A percentile compares a stretch with the other conserved stretches of the same genome.
These are phyloP conservation scores for Anisognathus igniventris DNA, from an alignment of 2,797 vertebrate species.

Conservation along the genomic window DNA sequence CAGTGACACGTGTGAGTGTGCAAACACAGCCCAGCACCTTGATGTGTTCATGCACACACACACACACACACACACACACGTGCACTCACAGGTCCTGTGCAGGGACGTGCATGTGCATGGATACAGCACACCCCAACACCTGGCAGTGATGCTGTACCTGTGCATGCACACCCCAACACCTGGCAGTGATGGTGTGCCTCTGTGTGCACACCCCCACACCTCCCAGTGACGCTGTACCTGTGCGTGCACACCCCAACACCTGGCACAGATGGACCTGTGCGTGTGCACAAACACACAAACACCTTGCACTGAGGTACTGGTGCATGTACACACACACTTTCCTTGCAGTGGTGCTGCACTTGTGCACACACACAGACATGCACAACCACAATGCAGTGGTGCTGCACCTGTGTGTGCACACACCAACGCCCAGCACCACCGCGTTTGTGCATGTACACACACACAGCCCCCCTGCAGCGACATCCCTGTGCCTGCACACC, in stretches of 20 bases:
- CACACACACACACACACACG: neutral
- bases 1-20: fast-evolving
- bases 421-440: fast-evolving
- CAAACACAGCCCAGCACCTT: neutral
- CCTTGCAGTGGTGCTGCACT: neutral
- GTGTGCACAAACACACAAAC: neutral
- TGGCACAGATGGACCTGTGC: too few relatives aligned
- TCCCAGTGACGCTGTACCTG: too few relatives aligned
- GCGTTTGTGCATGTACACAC: neutral
- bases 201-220: too few relatives aligned
- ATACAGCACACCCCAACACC: fast-evolving
- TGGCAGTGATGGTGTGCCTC: neutral
- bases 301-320: neutral
- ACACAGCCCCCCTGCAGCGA: neutral
- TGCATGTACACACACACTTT: fast-evolving
- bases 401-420: neutral
- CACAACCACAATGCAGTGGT: neutral
- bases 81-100: fast-evolving
- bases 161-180: neutral
- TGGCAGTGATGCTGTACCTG: neutral
- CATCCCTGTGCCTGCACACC: neutral
- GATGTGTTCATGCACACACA: fast-evolving
- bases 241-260: neutral
- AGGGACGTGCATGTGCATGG: fast-evolving
- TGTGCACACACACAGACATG: fast-evolving